Conservation (phyloP, 2,888 invertebrate species). For the Rhingia campestris region DNA sequence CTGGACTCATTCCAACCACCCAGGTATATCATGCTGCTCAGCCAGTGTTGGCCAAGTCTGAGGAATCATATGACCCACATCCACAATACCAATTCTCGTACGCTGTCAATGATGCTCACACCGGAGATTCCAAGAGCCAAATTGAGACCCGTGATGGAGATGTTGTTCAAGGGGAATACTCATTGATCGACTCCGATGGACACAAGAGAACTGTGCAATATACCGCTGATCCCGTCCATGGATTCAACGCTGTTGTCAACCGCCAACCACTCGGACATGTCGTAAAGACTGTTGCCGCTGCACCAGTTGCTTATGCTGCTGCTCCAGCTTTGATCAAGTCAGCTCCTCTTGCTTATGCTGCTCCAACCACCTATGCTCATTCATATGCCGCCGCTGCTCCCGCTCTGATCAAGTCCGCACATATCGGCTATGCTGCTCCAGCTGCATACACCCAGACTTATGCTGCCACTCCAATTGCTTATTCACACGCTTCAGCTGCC, state of each 20-base stretch:
- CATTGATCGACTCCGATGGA: slow-evolving; percentile 84
- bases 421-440: slow-evolving; percentile 46
- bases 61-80: slow-evolving; percentile 76
- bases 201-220: slow-evolving; percentile 85
- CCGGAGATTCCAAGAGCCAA: slow-evolving; percentile 83
- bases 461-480: slow-evolving; percentile 49
- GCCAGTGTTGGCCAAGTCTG: slow-evolving; percentile 70
- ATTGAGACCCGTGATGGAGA: slow-evolving; percentile 85
- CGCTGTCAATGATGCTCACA: slow-evolving; percentile 81
- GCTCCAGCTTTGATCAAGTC: slow-evolving; percentile 51
- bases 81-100: slow-evolving; percentile 82
- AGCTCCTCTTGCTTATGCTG: slow-evolving; percentile 5
- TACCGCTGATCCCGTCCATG: slow-evolving; percentile 79
- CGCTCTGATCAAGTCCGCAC: slow-evolving; percentile 35
- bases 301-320: slow-evolving; percentile 44
- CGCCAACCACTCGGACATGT: slow-evolving; percentile 73
- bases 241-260: slow-evolving; percentile 74
- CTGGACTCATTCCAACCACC: slow-evolving; percentile 72
- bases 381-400: slow-evolving; percentile 55
- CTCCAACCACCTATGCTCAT: background rate
- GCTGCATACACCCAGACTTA: slow-evolving; percentile 43
- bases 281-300: slow-evolving; percentile 66
- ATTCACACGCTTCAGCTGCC: slow-evolving; percentile 53
- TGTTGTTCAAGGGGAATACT: slow-evolving; percentile 84
- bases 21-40: slow-evolving; percentile 71